A percentile compares a stretch with the other conserved stretches of the same genome.
These are phyloP conservation scores for Pterophyllum scalare DNA, from an alignment of 2,113 vertebrate species.

Conservation along the genomic window DNA sequence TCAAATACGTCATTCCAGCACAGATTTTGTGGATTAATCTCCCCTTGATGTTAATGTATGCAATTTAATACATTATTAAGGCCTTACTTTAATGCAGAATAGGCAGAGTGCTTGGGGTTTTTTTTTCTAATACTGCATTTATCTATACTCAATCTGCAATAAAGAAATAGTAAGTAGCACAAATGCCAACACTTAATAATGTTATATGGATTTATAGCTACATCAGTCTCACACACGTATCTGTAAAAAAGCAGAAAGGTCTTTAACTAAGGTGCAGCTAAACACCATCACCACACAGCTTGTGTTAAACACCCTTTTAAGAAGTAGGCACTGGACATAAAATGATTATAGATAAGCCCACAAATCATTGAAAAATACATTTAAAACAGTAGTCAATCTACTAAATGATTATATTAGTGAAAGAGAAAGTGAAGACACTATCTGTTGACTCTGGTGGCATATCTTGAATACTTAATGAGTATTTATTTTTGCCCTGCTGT, in stretches of 20 bases:
- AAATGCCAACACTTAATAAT: not conserved
- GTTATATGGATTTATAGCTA: not conserved
- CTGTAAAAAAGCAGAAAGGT: not conserved
- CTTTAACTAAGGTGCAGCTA: not conserved
- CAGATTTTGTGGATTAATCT: not conserved
- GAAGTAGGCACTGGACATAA: not conserved
- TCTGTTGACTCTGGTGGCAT: not conserved
- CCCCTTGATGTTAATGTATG: not conserved
- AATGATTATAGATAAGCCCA: not conserved
- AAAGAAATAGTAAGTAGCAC: not conserved
- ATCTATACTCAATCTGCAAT: not conserved
- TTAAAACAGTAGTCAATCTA: not conserved
- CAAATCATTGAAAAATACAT: not conserved
- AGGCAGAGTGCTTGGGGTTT: not conserved
- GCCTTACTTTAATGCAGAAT: not conserved
- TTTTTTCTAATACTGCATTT: not conserved
- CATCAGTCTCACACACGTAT: not conserved
- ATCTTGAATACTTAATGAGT: not conserved
- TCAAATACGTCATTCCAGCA: slow-evolving; percentile 2
- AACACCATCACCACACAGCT: not conserved
- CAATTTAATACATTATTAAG: not conserved
- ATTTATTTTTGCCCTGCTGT: not conserved
- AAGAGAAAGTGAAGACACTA: not conserved
- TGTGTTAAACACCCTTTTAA: not conserved
- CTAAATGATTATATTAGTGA: not conserved